Base-by-base conservation (phyloP, 1,140 invertebrate genomes). In the Listronotus bonariensis region DNA sequence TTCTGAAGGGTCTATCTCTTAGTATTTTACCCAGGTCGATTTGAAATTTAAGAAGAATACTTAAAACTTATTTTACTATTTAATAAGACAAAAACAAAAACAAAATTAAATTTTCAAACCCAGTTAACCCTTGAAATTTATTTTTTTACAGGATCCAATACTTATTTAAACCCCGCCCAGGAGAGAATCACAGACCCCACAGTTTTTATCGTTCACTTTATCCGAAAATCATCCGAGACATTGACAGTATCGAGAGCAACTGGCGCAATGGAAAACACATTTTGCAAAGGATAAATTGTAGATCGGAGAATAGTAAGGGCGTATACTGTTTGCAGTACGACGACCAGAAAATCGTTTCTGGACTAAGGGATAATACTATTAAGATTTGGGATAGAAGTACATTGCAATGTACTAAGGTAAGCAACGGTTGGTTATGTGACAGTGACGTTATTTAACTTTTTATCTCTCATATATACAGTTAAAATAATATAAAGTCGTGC, bases 291-390 rank as follows among this genome's bases (percentile, higher is more conserved):
- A 99, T 99, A 79, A 98, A 99, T 79, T 99, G 97, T 81, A 87
- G 94, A 49, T 98, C 95, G 58, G 97, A 99, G 80, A 98, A 95
- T 79, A 95, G 92, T 56, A 98, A 98, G 85, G 97, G 97, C 48
- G 97, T 99, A 3, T 99, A 99, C 81, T 99, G 97, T 80, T 80
- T 99, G 56, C 97, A 99, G 80, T 99, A 99, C 79, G 97, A 99
- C 79, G 97, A 99, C 77, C 89, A 95, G 74, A 98, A 99, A 81
- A 99, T 99, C 70, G 96, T 99, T 3, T 98, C 96, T 54, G 98
- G 98, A n/a, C 84, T 99, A 8, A 84, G 98, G 74, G 98, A 99
- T 82, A 99, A 99, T 82, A 99, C 97, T 5, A 99, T 99, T 70
- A 99, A 99, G 85, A 93, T 97, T 75, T 98, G 96, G 95, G 92